These are phyloP conservation scores for Mactromeris polynyma DNA, from an alignment of 2,888 invertebrate species.

Conservation along the genomic window DNA sequence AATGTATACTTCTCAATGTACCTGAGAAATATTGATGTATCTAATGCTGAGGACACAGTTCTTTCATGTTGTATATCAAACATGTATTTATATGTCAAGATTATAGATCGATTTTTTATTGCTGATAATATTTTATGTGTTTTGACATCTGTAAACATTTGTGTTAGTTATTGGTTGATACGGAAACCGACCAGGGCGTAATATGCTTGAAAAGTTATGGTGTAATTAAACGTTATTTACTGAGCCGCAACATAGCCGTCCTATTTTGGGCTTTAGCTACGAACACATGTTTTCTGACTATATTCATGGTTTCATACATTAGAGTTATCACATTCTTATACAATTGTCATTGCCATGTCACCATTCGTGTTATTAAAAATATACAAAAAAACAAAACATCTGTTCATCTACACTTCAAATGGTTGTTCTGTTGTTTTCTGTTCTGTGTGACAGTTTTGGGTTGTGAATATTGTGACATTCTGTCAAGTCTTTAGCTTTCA, in stretches of 20 bases:
- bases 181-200: neutral
- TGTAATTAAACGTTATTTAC: neutral
- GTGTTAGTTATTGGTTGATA: neutral
- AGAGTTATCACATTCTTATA: neutral
- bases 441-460: neutral
- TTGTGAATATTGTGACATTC: neutral
- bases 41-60: no score
- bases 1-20: no score
- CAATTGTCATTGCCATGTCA: neutral
- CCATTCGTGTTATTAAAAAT: neutral
- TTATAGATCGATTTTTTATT: neutral
- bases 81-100: neutral
- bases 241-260: neutral
- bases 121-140: neutral
- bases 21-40: no score
- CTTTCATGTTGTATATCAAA: no score
- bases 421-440: neutral
- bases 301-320: neutral
- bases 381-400: neutral
- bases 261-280: neutral
- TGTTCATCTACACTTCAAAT: neutral
- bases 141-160: neutral
- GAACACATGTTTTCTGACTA: neutral
- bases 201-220: neutral
- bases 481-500: neutral